Percentiles rank a stretch among this genome's conserved stretches.
Evolutionary conservation across 2,113 vertebrate genomes (phyloP).

Genomic region (Ondatra zibethicus): DNA sequence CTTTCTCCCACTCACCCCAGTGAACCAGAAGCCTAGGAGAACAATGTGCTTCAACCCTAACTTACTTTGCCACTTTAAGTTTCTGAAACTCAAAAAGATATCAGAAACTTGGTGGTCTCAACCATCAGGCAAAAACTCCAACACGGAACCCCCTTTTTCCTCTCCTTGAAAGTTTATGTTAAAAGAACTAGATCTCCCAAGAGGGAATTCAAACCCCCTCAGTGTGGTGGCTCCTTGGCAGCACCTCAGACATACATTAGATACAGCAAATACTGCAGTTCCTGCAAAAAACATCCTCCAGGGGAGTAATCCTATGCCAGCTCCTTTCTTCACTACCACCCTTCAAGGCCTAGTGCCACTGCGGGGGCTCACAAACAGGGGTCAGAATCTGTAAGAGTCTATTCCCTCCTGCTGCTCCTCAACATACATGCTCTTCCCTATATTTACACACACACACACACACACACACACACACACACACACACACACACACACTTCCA

Average conservation of each 20-base stretch:
- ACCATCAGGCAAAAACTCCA: not conserved
- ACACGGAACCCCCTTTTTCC: not conserved
- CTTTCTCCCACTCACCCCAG: not conserved
- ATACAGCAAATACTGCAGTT: not conserved
- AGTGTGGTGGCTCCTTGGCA: not conserved
- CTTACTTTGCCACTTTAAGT: not conserved
- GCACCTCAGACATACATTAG: not conserved
- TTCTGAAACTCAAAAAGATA: not conserved
- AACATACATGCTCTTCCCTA: not conserved
- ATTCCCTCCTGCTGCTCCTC: not conserved
- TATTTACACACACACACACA: not conserved
- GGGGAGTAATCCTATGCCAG: fast-evolving
- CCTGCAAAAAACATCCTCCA: not conserved
- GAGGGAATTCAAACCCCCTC: not conserved
- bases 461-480: not conserved
- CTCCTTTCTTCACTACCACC: fast-evolving
- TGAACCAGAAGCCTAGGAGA: not conserved
- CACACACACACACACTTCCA: not conserved
- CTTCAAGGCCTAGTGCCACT: not conserved
- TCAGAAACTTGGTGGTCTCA: not conserved
- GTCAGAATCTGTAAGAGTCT: not conserved
- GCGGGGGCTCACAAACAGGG: fast-evolving
- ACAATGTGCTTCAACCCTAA: not conserved
- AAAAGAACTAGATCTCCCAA: not conserved
- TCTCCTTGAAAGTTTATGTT: not conserved